phyloP scores from a whole-genome alignment of 2,888 invertebrate genomes.

The Hartigia nigra region DNA sequence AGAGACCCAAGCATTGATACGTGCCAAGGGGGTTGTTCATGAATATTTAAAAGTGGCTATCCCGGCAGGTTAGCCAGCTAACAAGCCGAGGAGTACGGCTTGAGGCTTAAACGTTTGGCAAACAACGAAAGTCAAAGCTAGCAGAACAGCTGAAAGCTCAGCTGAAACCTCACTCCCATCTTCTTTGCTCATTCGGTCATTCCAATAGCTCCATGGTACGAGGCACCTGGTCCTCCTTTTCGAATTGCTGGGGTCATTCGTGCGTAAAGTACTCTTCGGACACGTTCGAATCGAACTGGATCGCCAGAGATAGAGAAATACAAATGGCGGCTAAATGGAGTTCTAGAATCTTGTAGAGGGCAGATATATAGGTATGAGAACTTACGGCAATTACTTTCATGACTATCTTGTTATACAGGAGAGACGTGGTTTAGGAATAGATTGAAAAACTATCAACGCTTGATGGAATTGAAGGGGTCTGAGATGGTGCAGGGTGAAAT shows the following conservation, averaged over 20 bases:
- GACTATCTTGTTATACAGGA: not conserved
- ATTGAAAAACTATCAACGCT: too few species aligned
- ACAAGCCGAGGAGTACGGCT: not conserved
- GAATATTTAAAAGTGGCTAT: constrained; percentile 1
- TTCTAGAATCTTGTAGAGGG: not conserved
- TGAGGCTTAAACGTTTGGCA: constrained; percentile 5
- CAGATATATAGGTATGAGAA: not conserved
- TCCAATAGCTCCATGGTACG: not conserved
- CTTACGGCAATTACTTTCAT: not conserved
- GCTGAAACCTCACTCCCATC: not conserved
- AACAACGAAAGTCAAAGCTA: not conserved
- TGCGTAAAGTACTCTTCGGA: not conserved
- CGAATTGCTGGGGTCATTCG: not conserved
- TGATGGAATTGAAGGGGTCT: not conserved
- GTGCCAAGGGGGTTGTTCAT: not conserved
- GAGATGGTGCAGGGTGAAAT: not conserved
- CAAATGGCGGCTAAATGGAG: not conserved
- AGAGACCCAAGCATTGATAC: not conserved
- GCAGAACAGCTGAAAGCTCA: constrained; percentile 8
- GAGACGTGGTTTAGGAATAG: not conserved
- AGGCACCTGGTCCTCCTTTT: not conserved
- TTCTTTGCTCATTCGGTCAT: not conserved
- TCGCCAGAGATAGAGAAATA: not conserved
- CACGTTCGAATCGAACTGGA: not conserved
- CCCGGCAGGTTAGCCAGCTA: not conserved